A percentile compares a stretch with the other conserved stretches of the same genome.
Conservation (phyloP, 2,113 vertebrate genomes). For the Grallaria varia region DNA sequence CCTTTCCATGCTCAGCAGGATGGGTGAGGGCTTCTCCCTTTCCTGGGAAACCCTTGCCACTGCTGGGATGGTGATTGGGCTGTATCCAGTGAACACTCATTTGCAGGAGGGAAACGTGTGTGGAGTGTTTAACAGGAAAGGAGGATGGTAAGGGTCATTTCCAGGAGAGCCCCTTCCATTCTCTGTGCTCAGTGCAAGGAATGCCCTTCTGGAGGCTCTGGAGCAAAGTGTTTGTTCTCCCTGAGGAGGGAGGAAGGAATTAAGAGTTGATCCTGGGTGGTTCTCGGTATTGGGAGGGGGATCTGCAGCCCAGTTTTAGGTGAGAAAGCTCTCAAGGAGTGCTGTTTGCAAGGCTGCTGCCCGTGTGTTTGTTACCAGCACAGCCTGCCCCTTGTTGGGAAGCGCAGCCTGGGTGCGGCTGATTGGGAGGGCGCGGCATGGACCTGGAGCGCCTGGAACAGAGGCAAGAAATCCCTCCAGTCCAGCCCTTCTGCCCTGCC, state of each 20-base stretch:
- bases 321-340: neutral
- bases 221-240: neutral
- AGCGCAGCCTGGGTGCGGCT: neutral
- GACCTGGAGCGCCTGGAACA: neutral
- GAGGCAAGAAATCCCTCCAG: neutral
- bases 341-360: neutral
- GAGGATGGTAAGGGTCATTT: neutral
- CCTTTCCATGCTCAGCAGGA: neutral
- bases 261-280: neutral
- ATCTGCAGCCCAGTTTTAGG: neutral
- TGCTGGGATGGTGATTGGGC: too few species aligned
- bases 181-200: neutral
- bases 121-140: neutral
- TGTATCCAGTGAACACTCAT: accelerated
- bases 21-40: neutral
- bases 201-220: neutral
- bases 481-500: neutral
- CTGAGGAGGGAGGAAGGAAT: neutral
- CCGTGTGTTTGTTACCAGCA: neutral
- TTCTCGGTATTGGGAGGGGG: neutral
- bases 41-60: neutral
- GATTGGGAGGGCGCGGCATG: neutral
- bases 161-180: neutral
- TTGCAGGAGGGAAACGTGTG: neutral
- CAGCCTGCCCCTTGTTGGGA: neutral